Evolutionary conservation across 1,140 invertebrate genomes (phyloP).

Genomic region (Liolophura sinensis): DNA sequence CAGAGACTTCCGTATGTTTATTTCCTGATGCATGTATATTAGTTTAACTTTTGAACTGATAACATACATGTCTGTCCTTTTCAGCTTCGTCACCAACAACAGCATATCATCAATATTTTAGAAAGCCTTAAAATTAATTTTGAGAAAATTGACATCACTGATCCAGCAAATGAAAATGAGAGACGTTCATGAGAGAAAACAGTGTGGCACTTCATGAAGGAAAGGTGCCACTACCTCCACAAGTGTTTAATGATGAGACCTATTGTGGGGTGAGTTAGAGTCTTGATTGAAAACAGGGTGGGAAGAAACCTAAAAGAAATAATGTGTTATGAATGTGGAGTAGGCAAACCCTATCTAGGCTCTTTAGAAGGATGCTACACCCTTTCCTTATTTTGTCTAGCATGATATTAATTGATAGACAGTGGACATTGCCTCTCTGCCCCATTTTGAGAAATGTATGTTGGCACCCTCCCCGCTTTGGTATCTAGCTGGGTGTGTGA

Average conservation of each 20-base stretch:
- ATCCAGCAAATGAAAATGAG: slow-evolving; percentile 85
- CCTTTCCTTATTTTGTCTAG: too few relatives aligned
- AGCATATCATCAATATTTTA: slow-evolving; percentile 87
- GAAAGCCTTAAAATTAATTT: slow-evolving; percentile 87
- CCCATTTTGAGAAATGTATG: too few relatives aligned
- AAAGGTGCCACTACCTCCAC: slow-evolving; percentile 82
- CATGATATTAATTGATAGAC: too few relatives aligned
- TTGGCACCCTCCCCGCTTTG: too few relatives aligned
- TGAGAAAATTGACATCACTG: slow-evolving; percentile 88
- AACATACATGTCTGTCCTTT: slow-evolving; percentile 34
- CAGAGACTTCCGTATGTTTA: too few relatives aligned
- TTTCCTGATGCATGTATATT: too few relatives aligned
- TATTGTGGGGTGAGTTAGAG: slow-evolving; percentile 82
- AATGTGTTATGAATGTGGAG: too few relatives aligned
- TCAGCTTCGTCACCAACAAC: slow-evolving; percentile 92
- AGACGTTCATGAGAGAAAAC: slow-evolving; percentile 91
- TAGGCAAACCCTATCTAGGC: too few relatives aligned
- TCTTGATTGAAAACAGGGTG: neutral
- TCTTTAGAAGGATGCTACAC: too few relatives aligned
- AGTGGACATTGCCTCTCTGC: too few relatives aligned
- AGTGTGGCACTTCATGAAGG: slow-evolving; percentile 69
- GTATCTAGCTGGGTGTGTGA: too few relatives aligned
- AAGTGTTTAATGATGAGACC: slow-evolving; percentile 89
- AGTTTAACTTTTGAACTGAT: too few relatives aligned
- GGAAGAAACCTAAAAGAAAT: slow-evolving; percentile 18